Evolutionary conservation across 2,888 invertebrate genomes (phyloP).

Genomic region (Pocota personata): DNA sequence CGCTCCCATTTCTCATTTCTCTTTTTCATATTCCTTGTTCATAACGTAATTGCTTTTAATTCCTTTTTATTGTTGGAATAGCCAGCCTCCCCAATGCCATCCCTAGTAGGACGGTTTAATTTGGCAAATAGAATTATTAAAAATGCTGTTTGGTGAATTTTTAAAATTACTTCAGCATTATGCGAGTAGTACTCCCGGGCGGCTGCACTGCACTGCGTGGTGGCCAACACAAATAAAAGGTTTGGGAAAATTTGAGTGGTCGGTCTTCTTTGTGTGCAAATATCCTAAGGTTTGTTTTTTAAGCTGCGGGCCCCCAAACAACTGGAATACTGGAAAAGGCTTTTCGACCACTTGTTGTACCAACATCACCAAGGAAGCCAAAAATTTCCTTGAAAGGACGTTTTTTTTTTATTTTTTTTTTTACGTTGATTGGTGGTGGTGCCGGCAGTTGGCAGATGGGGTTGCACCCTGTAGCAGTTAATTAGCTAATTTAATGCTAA

Average conservation of each 20-base stretch:
- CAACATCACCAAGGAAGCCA: not conserved
- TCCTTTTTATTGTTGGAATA: slow-evolving; percentile 41
- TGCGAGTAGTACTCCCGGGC: slow-evolving; percentile 22
- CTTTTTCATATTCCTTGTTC: slow-evolving; percentile 17
- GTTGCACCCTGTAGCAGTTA: slow-evolving; percentile 73
- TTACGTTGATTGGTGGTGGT: not conserved
- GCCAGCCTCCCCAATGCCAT: not conserved
- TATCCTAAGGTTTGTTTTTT: slow-evolving; percentile 52
- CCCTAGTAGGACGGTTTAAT: slow-evolving; percentile 65
- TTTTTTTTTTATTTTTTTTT: not conserved
- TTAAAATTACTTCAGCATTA: slow-evolving; percentile 66
- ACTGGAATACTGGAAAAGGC: slow-evolving; percentile 52
- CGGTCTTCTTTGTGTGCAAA: slow-evolving; percentile 61
- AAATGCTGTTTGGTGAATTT: slow-evolving; percentile 74
- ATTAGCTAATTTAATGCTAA: slow-evolving; percentile 76
- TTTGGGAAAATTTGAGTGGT: slow-evolving; percentile 66
- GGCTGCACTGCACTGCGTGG: slow-evolving; percentile 50
- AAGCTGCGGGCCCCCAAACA: slow-evolving; percentile 49
- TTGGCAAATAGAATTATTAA: slow-evolving; percentile 75
- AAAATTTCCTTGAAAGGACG: not conserved
- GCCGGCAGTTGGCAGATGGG: slow-evolving; percentile 11
- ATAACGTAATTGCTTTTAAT: slow-evolving; percentile 58
- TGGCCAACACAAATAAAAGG: slow-evolving; percentile 48
- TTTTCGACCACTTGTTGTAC: slow-evolving; percentile 65
- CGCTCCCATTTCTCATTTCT: slow-evolving; percentile 16